Base-by-base conservation (phyloP, 2,797 vertebrate species). In the Remorina albescens region DNA sequence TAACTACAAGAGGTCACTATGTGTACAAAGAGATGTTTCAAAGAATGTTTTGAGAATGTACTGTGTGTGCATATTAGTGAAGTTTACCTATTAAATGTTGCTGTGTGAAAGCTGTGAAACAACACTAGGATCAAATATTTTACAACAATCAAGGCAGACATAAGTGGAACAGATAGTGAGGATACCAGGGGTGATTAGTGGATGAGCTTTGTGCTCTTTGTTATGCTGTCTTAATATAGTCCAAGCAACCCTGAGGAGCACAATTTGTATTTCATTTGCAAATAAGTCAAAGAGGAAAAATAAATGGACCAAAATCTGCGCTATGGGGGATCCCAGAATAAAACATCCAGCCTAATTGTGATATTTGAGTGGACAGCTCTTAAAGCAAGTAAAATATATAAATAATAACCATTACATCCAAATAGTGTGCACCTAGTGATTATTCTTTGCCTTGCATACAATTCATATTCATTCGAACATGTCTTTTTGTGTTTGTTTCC, bases 121-220 rank as follows among this genome's bases (percentile, higher is more conserved):
- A 34, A 47, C 19, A 34, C 61, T 50, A 19, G 5, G 34, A 42
- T 68, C 23, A 69, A 16, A 39, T 44, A 26, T 18, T 46, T 19
- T 46, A 25, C 15, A 50, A 37, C 50, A 6, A 62, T n/a, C 41
- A 36, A 50, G 21, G 28, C 36, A 55, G 18, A 41, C 62, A 28
- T 61, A 56, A 66, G 21, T 49, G 34, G 15, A 67, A 19, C 6
- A 23, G 34, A 67, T 44, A 30, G 44, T 36, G 28, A 21, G 10
- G n/a, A 9, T 64, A 21, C n/a, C 50, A 8, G 25, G 13, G 12
- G 13, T 15, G 49, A 36, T 34, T 54, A 25, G 46, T 18, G 32
- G 21, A 12, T 41, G 8, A 42, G 28, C n/a, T 47, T 12, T 44
- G 4, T 49, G 39, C 41, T 25, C 2, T 41, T 19, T n/a, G 8